Evolutionary conservation across 2,888 invertebrate species (phyloP).

Genomic region (Aphrophora alni): DNA sequence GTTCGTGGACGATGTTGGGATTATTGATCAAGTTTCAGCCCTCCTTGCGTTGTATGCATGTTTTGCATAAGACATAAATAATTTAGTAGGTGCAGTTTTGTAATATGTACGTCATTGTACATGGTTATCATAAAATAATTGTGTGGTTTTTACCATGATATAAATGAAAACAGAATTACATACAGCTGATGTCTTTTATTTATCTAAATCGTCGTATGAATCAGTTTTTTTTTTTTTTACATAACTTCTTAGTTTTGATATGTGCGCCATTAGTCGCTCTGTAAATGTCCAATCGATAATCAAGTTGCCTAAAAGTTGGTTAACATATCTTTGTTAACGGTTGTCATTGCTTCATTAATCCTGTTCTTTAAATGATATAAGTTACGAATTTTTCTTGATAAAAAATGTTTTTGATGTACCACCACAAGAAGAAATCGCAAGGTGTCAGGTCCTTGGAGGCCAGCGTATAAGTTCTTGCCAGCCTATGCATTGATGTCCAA

Average conservation of each 20-base stretch:
- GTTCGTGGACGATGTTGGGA: no score
- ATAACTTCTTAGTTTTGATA: not conserved
- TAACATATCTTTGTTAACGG: constrained; percentile 28
- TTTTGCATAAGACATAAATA: no score
- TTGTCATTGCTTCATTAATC: constrained; percentile 29
- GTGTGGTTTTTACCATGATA: not conserved
- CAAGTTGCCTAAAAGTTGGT: constrained; percentile 16
- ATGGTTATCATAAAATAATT: not conserved
- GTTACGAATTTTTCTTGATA: not conserved
- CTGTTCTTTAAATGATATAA: constrained; percentile 23
- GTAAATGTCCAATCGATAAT: not conserved
- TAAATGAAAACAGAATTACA: not conserved
- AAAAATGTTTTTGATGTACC: constrained; percentile 12
- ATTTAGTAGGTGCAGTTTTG: no score
- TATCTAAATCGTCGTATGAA: not conserved
- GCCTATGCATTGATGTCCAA: constrained; percentile 24
- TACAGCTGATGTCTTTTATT: not conserved
- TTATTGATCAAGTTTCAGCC: no score
- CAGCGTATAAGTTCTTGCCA: constrained; percentile 22
- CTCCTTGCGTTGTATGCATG: no score
- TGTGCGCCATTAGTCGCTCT: not conserved
- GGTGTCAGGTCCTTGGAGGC: constrained; percentile 31
- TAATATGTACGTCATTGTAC: no score
- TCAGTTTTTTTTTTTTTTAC: not conserved
- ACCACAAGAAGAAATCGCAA: constrained; percentile 15